Conservation (phyloP, 2,797 vertebrate genomes). For the Sphaeramia orbicularis region DNA sequence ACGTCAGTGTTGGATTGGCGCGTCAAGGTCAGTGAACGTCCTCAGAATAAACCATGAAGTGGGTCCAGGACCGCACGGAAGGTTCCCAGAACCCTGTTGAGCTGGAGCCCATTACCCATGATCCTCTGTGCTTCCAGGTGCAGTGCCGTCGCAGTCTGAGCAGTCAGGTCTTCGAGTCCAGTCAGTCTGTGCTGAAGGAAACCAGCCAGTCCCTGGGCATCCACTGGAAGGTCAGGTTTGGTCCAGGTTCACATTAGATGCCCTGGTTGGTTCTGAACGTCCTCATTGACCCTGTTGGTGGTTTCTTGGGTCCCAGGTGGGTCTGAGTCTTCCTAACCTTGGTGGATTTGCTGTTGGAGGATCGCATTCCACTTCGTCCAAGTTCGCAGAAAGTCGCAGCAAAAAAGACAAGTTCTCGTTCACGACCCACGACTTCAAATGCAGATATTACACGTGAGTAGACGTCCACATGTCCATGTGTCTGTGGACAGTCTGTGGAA, state of each 20-base stretch:
- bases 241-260: background rate
- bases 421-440: slow-evolving; percentile 49
- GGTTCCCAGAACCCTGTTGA: too few relatives aligned
- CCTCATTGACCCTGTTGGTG: too few relatives aligned
- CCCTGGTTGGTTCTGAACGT: too few relatives aligned
- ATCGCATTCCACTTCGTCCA: slow-evolving; percentile 40
- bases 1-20: slow-evolving; percentile 59
- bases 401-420: slow-evolving; percentile 62
- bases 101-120: slow-evolving; percentile 13
- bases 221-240: slow-evolving; percentile 51
- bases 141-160: slow-evolving; percentile 44
- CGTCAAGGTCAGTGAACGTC: too few relatives aligned
- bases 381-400: slow-evolving; percentile 42
- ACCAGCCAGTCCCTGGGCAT: background rate
- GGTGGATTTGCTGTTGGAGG: slow-evolving; percentile 27
- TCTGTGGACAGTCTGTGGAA: too few relatives aligned
- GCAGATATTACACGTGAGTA: slow-evolving; percentile 69
- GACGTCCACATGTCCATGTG: too few relatives aligned
- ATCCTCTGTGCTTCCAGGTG: slow-evolving; percentile 37
- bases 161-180: slow-evolving; percentile 35
- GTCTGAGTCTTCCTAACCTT: slow-evolving; percentile 13
- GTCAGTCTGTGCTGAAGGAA: slow-evolving; percentile 42
- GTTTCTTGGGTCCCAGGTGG: slow-evolving; percentile 40
- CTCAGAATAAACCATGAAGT: too few relatives aligned
- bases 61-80: too few relatives aligned